Percentiles rank a stretch among this genome's conserved stretches.
Conservation (phyloP, 1,140 invertebrate genomes). For the Phortica variegata region DNA sequence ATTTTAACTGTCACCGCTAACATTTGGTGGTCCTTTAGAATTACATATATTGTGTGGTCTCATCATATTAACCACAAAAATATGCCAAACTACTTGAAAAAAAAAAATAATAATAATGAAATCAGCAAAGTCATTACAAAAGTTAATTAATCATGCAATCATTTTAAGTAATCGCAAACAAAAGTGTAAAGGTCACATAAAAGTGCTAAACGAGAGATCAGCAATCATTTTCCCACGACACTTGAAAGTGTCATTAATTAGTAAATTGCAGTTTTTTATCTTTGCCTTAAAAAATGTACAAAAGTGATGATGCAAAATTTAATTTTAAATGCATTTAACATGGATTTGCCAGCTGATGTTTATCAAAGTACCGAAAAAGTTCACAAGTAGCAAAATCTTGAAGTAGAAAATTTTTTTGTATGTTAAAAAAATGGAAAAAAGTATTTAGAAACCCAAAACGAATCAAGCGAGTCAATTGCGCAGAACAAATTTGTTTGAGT, state of each 20-base stretch:
- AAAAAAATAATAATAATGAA: no score
- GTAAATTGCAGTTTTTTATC: conserved; percentile 26
- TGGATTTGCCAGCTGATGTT: conserved; percentile 19
- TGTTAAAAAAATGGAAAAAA: no score
- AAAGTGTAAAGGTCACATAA: no score
- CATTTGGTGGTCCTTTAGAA: no score
- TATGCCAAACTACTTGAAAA: no score
- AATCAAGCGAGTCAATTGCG: conserved; percentile 37
- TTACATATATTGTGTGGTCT: conserved; percentile 33
- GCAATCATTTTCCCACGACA: conserved; percentile 33
- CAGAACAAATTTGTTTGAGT: conserved; percentile 8
- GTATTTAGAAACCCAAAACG: conserved; percentile 20
- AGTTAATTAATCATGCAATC: no score
- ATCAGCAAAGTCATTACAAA: no score
- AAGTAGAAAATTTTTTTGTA: no score
- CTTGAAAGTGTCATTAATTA: conserved; percentile 35
- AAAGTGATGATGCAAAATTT: conserved; percentile 14
- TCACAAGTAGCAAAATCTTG: conserved; percentile 1
- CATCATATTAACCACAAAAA: conserved; percentile 12
- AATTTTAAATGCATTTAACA: background rate
- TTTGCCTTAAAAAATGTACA: conserved; percentile 2
- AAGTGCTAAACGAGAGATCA: conserved; percentile 3
- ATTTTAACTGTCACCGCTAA: no score
- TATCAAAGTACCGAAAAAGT: conserved; percentile 13
- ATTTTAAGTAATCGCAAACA: no score